phyloP scores from a whole-genome alignment of 1,140 invertebrate genomes.

The Ceratina calcarata region DNA sequence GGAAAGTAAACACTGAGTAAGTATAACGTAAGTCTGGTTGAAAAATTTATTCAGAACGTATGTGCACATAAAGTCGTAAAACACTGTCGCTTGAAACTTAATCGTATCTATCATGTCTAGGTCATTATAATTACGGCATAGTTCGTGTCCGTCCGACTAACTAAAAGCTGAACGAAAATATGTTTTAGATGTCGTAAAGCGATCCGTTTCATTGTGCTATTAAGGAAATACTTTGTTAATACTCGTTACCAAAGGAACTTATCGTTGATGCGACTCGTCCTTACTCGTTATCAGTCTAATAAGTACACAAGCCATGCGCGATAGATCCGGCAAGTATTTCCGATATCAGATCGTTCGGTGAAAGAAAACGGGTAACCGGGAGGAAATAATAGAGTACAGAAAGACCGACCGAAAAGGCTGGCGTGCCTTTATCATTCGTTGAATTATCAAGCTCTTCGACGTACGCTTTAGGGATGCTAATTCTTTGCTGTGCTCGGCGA shows the following conservation, averaged over 20 bases:
- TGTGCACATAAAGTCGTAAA: conserved; percentile 26
- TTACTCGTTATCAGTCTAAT: conserved; percentile 45
- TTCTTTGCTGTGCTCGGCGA: conserved; percentile 35
- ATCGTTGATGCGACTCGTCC: conserved; percentile 3
- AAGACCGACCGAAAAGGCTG: background rate
- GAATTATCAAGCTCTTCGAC: conserved; percentile 43
- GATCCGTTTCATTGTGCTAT: conserved; percentile 26
- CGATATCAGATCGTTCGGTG: background rate
- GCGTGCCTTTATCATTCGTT: conserved; percentile 12
- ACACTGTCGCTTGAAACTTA: conserved; percentile 24
- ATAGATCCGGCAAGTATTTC: background rate
- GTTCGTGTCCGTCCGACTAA: conserved; percentile 1
- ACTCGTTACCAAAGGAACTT: conserved; percentile 7
- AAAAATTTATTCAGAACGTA: conserved; percentile 30
- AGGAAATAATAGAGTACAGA: conserved; percentile 16
- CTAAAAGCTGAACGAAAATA: conserved; percentile 4
- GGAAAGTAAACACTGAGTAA: conserved; percentile 14
- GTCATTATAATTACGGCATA: background rate
- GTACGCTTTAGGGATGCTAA: conserved; percentile 45
- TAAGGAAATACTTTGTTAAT: conserved; percentile 22
- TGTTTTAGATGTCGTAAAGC: background rate
- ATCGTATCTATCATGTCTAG: background rate
- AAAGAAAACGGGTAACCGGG: background rate
- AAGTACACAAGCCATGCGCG: conserved; percentile 51
- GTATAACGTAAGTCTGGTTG: conserved; percentile 1